Evolutionary conservation across 2,113 vertebrate species (phyloP), one percentile per base, ranked within the genome.

Genomic region (Sander vitreus): DNA sequence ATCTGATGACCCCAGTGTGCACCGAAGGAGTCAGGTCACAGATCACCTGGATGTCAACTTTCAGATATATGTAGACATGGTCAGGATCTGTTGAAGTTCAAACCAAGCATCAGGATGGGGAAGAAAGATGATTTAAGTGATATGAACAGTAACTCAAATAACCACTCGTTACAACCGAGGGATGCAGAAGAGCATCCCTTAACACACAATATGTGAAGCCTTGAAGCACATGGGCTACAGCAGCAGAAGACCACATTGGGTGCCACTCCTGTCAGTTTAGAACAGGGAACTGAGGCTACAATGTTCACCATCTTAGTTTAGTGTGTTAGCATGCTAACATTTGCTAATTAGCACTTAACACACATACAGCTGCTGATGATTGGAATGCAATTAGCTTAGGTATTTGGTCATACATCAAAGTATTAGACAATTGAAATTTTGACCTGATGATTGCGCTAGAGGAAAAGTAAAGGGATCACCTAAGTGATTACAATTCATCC

Each of bases 1-100:
- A 86, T 67, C 15, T 6, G 55, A 50, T 87, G 78, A 90, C 77
- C 80, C 43, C 55, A 4, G 39, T 13, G 39, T 66, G 63, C 55
- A 60, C 16, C n/a, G 16, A 39, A 69, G 36, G 5, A 55, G 43
- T 65, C 58, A 73, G 50, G 70, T 81, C 68, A 65, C 33, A 53
- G 55, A 64, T 85, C 60, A 85, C 25, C 53, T 50, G 54, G 36
- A 73, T 55, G 77, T 58, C 72, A 75, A 16, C n/a, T n/a, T 62
- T 7, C 25, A 74, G 63, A 72, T 43, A 43, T 11, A 43, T 43
- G 39, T 43, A 11, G 39, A 43, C 39, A 43, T 43, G 39, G 39
- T 43, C 39, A 39, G 8, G 39, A 39, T 39, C 10, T 43, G 39
- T 43, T 43, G 39, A 10, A 10, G 39, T 39, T 43, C 39, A 43